Base-by-base conservation (phyloP, 2,888 invertebrate genomes). In the Coelinius sp. region DNA sequence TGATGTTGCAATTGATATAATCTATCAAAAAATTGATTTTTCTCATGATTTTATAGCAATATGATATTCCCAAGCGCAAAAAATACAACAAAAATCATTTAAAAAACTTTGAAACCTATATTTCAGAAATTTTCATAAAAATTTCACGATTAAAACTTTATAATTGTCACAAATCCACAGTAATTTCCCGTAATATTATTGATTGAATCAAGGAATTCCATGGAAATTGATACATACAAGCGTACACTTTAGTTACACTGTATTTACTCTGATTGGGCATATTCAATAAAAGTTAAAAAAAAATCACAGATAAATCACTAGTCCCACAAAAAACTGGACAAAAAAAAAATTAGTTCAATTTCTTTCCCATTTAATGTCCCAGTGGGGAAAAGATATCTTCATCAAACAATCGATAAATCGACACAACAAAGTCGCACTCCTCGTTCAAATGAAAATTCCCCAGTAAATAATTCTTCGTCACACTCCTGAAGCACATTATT, bases 241-340 rank as follows among this genome's bases (percentile, higher is more conserved):
- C 83, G 46, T 85, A 82, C 73, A 82, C 80, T 75, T 80, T 85
- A 24, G 82, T 73, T 74, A 80, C 73, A 66, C 67, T 74, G 69
- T 73, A 81, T 75, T 78, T 81, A 73, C 76, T 81, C 76, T 77
- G 76, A 69, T 78, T 78, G 68, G 85, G 81, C 85, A 85, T 85
- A 67, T 77, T 80, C 76, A 68, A 70, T 44, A 62, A 68, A 5
- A n/a, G 5, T 25, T 24, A 25, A 53, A 49, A 53, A 53, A 25
- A 53, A 49, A 53, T 25, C n/a, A 53, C 24, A 53, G 25, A n/a
- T 10, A 27, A 27, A 27, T 53, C 27, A 8, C 8, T 14, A 8
- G 17, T 27, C 14, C 53, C 14, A 12, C 2, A 20, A 10, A 49
- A 20, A 31, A 31, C 31, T 31, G 17, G 31, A 59, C 31, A 22